These are phyloP conservation scores for Pangasius macronema DNA, from an alignment of 2,797 vertebrate species.

Conservation along the genomic window DNA sequence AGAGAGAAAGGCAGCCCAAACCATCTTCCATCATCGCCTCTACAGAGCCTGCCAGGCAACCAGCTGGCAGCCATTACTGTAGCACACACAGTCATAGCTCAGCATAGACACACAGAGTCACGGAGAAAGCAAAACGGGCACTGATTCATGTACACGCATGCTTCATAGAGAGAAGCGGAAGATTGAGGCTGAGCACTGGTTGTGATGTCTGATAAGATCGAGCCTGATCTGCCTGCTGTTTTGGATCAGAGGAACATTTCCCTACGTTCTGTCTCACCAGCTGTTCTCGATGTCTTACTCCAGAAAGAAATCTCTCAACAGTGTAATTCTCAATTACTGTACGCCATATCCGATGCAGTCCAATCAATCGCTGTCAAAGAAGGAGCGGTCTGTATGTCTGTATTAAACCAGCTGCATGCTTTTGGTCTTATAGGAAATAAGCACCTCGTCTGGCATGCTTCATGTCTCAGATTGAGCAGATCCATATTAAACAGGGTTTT, in stretches of 20 bases:
- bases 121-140: slow-evolving; percentile 13
- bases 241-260: slow-evolving; percentile 12
- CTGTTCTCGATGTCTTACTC: slow-evolving; percentile 9
- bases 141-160: not conserved
- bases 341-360: slow-evolving; percentile 2
- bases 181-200: not conserved
- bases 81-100: slow-evolving; percentile 19
- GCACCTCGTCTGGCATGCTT: not conserved
- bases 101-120: slow-evolving; percentile 9
- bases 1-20: slow-evolving; percentile 33
- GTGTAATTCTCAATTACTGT: slow-evolving; percentile 18
- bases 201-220: slow-evolving; percentile 16
- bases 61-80: slow-evolving; percentile 51
- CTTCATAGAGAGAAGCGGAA: not conserved
- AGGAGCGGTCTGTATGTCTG: not conserved
- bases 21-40: slow-evolving; percentile 42
- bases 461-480: not conserved
- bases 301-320: slow-evolving; percentile 23
- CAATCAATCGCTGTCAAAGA: slow-evolving; percentile 17
- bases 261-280: slow-evolving; percentile 23
- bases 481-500: slow-evolving; percentile 66
- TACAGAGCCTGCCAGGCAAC: slow-evolving; percentile 39
- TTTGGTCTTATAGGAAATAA: not conserved
- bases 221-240: slow-evolving; percentile 19
- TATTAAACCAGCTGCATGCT: slow-evolving; percentile 3